Conservation (phyloP, 2,797 vertebrate species). For the Diglossa cyanea region DNA sequence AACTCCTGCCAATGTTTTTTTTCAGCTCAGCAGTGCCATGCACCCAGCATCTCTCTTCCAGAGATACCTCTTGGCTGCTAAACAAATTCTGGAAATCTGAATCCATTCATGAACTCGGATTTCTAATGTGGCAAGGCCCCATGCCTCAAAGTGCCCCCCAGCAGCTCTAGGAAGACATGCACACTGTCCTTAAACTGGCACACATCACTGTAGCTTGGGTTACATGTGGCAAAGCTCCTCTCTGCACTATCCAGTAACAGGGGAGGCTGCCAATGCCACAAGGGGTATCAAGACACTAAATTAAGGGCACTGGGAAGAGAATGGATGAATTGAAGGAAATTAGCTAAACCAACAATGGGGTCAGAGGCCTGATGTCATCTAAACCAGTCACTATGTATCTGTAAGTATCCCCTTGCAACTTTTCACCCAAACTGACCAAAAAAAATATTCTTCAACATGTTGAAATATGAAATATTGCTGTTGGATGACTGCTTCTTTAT, state of each 20-base stretch:
- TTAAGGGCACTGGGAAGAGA: conserved; percentile 31
- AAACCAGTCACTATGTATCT: background rate
- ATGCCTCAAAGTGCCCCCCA: conserved; percentile 16
- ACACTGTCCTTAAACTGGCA: conserved; percentile 53
- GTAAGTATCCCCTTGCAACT: background rate
- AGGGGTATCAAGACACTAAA: conserved; percentile 18
- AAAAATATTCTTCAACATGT: background rate
- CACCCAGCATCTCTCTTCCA: background rate
- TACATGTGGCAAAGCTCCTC: conserved; percentile 45
- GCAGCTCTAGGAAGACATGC: conserved; percentile 51
- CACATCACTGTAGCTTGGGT: conserved; percentile 12
- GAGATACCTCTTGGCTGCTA: conserved; percentile 28
- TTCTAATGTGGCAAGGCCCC: conserved; percentile 30
- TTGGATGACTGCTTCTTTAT: background rate
- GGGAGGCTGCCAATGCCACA: background rate
- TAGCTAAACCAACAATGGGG: conserved; percentile 4
- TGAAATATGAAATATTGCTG: background rate
- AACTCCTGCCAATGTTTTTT: conserved; percentile 24
- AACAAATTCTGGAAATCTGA: conserved; percentile 67
- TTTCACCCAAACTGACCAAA: background rate
- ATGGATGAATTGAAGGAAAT: conserved; percentile 49
- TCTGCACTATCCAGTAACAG: conserved; percentile 21
- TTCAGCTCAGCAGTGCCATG: conserved; percentile 32
- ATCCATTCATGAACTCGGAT: conserved; percentile 72
- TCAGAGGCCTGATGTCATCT: background rate